These are phyloP conservation scores for Axinella damicornis DNA, from an alignment of 37 sponge, comb jelly and placozoan species.

Conservation along the genomic window DNA sequence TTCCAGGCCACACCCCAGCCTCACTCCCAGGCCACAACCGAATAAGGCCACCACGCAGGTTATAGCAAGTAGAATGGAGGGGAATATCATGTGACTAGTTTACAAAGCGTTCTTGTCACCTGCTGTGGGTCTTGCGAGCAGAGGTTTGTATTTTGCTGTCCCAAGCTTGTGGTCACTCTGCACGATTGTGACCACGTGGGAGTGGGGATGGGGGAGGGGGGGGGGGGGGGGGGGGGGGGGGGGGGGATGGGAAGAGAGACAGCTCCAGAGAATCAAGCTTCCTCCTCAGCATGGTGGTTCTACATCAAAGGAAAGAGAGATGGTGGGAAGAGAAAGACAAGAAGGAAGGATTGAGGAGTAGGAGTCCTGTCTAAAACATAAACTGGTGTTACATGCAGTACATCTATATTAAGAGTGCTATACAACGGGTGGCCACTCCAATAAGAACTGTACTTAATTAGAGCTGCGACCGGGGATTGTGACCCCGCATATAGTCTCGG, in stretches of 20 bases:
- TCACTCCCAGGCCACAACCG: no score
- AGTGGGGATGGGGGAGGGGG: no score
- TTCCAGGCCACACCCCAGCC: no score
- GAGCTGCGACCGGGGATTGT: no score
- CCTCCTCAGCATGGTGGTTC: conserved; percentile 29
- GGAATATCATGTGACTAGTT: no score
- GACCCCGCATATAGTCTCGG: no score
- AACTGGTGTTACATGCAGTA: no score
- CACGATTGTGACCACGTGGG: conserved; percentile 19
- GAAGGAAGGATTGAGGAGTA: neutral
- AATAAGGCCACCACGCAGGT: no score
- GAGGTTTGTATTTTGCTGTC: conserved; percentile 53
- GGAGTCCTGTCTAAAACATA: neutral
- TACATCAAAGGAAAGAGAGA: no score
- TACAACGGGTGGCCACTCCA: neutral
- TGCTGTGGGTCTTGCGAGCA: conserved; percentile 55
- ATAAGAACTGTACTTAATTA: no score
- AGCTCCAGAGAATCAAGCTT: conserved; percentile 35
- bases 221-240: no score
- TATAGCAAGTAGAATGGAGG: no score
- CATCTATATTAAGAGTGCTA: neutral
- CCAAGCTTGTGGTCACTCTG: conserved; percentile 45
- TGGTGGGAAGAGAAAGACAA: neutral
- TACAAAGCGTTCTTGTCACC: conserved; percentile 11
- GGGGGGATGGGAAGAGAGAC: conserved; percentile 23